Base-by-base conservation (phyloP, 2,888 invertebrate species). In the Ypsolopha scabrella region DNA sequence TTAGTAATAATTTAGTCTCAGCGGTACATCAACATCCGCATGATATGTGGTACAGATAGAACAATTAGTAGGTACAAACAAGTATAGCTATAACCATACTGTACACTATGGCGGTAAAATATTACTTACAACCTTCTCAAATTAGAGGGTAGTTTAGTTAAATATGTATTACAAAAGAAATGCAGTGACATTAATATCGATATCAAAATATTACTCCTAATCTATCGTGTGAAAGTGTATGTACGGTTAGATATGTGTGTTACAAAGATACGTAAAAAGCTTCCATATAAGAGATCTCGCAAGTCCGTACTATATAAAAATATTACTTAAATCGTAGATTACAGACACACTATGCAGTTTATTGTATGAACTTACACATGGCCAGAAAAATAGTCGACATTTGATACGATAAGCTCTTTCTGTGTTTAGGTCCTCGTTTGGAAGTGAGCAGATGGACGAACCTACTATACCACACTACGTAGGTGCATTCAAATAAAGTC, bases 201-300 rank as follows among this genome's bases (percentile, higher is more conserved):
- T 86, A 86, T 85, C 83, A 86, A 86, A 86, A 86, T 75, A 75
- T 82, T 80, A 80, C 66, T 65, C 67, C 75, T 81, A 80, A 77
- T 75, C 75, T 75, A 70, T 71, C 60, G 72, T 75, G 79, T 72
- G 71, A 70, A 69, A 62, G 75, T 74, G 72, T 75, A 71, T 67
- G 69, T 68, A 72, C 62, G 72, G 72, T 74, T 76, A 80, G 86
- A 85, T 85, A 86, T 86, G 85, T 85, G 73, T 72, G 64, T 67
- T 77, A 75, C 70, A 75, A 72, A 81, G 70, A 72, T 76, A 79
- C 68, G 67, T 69, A 69, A 72, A 73, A 80, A 79, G 76, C 73
- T 66, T 74, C 61, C 64, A 52, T 63, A 66, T 66, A 70, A 65
- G 73, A 75, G 67, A 73, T 68, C 61, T 63, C 58, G 59, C 61